Percentiles rank a stretch among this genome's conserved stretches.
These are phyloP conservation scores for Melieria picta DNA, from an alignment of 2,888 invertebrate species.

Conservation along the genomic window DNA sequence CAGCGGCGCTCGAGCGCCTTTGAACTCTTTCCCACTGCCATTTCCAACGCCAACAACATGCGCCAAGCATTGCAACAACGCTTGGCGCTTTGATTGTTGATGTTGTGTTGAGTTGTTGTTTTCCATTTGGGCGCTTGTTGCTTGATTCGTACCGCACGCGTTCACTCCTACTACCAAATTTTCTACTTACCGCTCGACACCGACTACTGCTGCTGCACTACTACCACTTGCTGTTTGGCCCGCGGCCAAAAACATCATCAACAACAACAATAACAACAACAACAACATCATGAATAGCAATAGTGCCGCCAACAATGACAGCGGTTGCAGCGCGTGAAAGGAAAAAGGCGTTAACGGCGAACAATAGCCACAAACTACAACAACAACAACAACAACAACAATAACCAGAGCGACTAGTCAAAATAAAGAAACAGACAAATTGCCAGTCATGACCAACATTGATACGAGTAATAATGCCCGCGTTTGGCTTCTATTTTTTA, in stretches of 20 bases:
- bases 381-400: neutral
- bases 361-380: conserved; percentile 10
- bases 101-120: neutral
- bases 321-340: neutral
- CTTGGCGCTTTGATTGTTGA: neutral
- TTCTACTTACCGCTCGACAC: conserved; percentile 12
- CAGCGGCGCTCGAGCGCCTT: conserved; percentile 1
- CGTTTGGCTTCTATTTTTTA: too few species aligned
- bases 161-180: conserved; percentile 30
- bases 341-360: conserved; percentile 19
- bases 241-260: conserved; percentile 2
- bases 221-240: conserved; percentile 8
- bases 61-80: neutral
- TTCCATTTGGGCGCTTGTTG: neutral
- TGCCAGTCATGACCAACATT: conserved; percentile 38
- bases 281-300: conserved; percentile 2
- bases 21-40: neutral
- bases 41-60: conserved; percentile 4
- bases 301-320: conserved; percentile 16
- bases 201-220: neutral
- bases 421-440: conserved; percentile 20
- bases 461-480: conserved; percentile 6
- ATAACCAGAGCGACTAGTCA: neutral
- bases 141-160: conserved; percentile 18
- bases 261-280: neutral